Evolutionary conservation across 2,888 invertebrate species (phyloP).

Genomic region (Philereme vetulata): DNA sequence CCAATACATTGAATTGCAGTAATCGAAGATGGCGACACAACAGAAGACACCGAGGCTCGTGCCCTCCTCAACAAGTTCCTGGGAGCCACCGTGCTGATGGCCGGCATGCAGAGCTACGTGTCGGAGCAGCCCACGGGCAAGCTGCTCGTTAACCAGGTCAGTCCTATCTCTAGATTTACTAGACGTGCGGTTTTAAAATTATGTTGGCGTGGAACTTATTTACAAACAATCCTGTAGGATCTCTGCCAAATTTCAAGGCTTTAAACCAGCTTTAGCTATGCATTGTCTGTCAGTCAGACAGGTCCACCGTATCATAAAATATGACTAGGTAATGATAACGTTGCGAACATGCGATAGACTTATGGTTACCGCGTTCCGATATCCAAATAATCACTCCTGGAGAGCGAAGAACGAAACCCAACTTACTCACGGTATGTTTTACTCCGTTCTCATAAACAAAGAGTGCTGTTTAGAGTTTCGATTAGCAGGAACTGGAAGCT

Average conservation of each 20-base stretch:
- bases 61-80: constrained; percentile 92
- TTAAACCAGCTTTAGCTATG: no score
- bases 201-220: no score
- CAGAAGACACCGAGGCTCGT: constrained; percentile 88
- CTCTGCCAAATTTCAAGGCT: no score
- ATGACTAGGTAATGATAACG: no score
- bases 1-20: constrained; percentile 61
- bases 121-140: constrained; percentile 59
- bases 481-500: constrained; percentile 17
- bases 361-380: no score
- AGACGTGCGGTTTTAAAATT: no score
- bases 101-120: constrained; percentile 87
- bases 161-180: constrained; percentile 29
- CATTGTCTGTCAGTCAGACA: no score
- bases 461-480: constrained; percentile 2
- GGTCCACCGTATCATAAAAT: no score
- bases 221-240: no score
- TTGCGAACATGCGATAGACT: no score
- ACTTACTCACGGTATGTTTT: not conserved
- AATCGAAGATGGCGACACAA: constrained; percentile 85
- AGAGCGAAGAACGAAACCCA: no score
- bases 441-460: constrained; percentile 17
- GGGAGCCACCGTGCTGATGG: constrained; percentile 91
- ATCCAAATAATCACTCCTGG: no score
- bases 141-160: constrained; percentile 57